Percentiles rank a stretch among this genome's conserved stretches.
phyloP scores from a whole-genome alignment of 2,797 vertebrate genomes.

The Poeciliopsis infans region DNA sequence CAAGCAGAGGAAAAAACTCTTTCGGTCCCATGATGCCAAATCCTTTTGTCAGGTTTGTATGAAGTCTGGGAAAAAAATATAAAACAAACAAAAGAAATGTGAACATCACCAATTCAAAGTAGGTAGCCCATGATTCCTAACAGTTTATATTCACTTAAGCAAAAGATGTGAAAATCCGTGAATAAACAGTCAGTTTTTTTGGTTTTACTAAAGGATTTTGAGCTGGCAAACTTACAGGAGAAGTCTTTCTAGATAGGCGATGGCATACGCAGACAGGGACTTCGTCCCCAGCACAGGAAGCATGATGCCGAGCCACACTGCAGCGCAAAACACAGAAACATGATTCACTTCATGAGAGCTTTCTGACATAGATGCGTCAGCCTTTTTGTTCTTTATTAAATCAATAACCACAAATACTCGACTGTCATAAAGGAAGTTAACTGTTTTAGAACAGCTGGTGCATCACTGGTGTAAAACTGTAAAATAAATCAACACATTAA shows the following conservation, averaged over 20 bases:
- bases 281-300: conserved; percentile 94
- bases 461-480: background rate
- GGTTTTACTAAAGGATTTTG: background rate
- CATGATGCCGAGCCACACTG: conserved; percentile 97
- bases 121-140: background rate
- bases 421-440: background rate
- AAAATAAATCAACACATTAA: too few relatives aligned
- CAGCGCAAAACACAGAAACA: conserved; percentile 29
- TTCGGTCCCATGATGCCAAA: conserved; percentile 96
- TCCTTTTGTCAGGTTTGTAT: conserved; percentile 93
- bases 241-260: conserved; percentile 92
- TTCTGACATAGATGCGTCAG: background rate
- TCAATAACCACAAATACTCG: background rate
- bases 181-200: background rate
- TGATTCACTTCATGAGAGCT: background rate
- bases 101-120: background rate
- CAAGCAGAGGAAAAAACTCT: conserved; percentile 95
- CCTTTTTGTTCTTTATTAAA: background rate
- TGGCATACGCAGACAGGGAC: conserved; percentile 89
- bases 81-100: background rate
- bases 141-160: background rate
- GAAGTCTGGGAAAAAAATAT: conserved; percentile 78
- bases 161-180: background rate
- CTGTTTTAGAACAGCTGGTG: background rate
- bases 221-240: conserved; percentile 85